Conservation (phyloP, 1,140 invertebrate genomes). For the Argopecten irradians region DNA sequence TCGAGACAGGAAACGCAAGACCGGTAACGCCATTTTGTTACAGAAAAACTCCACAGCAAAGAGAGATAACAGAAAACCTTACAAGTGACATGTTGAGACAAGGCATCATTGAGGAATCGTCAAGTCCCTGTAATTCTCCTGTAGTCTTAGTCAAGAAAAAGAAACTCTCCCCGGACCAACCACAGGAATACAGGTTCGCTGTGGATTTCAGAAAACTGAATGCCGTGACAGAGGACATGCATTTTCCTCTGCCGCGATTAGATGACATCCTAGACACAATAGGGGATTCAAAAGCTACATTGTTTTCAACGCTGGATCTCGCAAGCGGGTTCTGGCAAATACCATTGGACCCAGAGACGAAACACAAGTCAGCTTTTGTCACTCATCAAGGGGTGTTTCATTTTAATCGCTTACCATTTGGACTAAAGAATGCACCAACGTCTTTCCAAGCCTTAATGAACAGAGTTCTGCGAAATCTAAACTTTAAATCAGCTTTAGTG, state of each 20-base stretch:
- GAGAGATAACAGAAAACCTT: background rate
- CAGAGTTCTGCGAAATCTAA: too few species aligned
- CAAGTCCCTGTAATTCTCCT: too few species aligned
- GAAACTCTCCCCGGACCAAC: too few species aligned
- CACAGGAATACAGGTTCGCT: constrained; percentile 42
- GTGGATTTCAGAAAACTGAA: constrained; percentile 53
- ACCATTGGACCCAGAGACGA: constrained; percentile 33
- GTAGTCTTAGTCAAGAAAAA: too few species aligned
- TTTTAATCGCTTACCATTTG: constrained; percentile 26
- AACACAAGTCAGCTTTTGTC: too few species aligned
- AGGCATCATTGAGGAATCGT: too few species aligned
- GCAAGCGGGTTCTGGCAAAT: too few species aligned
- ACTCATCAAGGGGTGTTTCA: constrained; percentile 38
- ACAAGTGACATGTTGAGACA: too few species aligned
- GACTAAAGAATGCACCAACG: constrained; percentile 9
- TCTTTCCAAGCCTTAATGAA: too few species aligned
- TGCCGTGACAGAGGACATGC: constrained; percentile 42
- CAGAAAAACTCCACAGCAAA: background rate
- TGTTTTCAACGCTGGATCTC: constrained; percentile 30
- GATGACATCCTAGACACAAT: constrained; percentile 43
- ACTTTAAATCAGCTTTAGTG: too few species aligned
- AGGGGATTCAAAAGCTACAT: constrained; percentile 30
- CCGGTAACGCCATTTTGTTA: background rate
- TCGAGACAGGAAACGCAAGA: background rate
- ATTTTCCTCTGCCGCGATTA: constrained; percentile 39